Conservation (phyloP, 2,888 invertebrate genomes). For the Laothoe populi region DNA sequence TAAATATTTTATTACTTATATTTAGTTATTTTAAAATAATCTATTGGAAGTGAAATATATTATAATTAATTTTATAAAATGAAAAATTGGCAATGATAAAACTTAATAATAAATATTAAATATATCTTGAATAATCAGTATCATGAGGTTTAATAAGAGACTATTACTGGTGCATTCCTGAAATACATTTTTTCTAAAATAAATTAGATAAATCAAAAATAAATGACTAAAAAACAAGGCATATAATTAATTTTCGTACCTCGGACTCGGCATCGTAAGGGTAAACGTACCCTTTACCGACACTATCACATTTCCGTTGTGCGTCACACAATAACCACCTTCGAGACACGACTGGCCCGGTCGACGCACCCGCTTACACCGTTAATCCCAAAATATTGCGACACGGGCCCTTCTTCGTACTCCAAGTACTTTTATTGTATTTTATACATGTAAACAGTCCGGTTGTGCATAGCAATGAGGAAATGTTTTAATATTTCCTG, state of each 20-base stretch:
- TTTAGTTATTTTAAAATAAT: too few species aligned
- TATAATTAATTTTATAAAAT: too few species aligned
- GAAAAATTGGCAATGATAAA: too few species aligned
- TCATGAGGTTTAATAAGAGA: too few species aligned
- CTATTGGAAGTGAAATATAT: too few species aligned
- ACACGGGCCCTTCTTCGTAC: constrained; percentile 54
- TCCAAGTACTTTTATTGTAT: constrained; percentile 9
- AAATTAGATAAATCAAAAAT: too few species aligned
- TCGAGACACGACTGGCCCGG: constrained; percentile 62
- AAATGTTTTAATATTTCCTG: neutral
- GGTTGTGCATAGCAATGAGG: neutral
- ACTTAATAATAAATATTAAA: too few species aligned
- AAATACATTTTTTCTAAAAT: too few species aligned
- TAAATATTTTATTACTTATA: too few species aligned
- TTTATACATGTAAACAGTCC: neutral
- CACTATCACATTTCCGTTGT: constrained; percentile 45
- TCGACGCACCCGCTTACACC: constrained; percentile 70
- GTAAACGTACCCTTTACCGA: constrained; percentile 40
- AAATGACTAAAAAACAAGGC: too few species aligned
- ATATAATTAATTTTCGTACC: neutral
- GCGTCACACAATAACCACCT: constrained; percentile 62
- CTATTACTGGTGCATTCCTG: too few species aligned
- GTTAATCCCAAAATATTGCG: constrained; percentile 82
- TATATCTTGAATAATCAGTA: too few species aligned
- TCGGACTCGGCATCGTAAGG: constrained; percentile 29